A percentile compares a stretch with the other conserved stretches of the same genome.
Conservation (phyloP, 2,113 vertebrate genomes). For the Tachysurus vachellii region DNA sequence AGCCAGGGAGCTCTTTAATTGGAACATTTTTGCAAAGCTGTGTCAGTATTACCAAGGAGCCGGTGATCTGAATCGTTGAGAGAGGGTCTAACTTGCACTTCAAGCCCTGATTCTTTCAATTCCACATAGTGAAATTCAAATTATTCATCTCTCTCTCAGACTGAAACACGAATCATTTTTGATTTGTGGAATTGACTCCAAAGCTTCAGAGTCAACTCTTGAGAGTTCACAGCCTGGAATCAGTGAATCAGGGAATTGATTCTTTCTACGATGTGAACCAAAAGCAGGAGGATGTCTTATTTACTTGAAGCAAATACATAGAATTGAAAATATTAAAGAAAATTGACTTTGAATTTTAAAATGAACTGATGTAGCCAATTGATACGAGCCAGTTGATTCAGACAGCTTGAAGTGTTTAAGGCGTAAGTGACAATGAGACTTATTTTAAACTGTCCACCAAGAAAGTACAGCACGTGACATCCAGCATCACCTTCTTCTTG, state of each 20-base stretch:
- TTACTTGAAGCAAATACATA: not conserved
- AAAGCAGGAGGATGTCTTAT: not conserved
- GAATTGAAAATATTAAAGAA: not conserved
- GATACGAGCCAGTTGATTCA: not conserved
- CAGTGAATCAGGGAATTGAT: not conserved
- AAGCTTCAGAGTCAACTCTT: not conserved
- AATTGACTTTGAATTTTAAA: not conserved
- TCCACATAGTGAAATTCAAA: not conserved
- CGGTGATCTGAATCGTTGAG: not conserved
- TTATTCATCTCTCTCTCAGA: not conserved
- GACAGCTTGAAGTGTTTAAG: not conserved
- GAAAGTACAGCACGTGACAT: not conserved
- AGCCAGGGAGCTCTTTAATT: not conserved
- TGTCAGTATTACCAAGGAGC: not conserved
- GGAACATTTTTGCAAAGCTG: not conserved
- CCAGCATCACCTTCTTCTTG: not conserved
- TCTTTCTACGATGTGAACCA: not conserved
- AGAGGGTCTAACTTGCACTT: not conserved
- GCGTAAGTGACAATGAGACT: not conserved
- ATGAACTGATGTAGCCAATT: not conserved
- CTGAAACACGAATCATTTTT: not conserved
- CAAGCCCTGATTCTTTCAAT: not conserved
- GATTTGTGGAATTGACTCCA: not conserved
- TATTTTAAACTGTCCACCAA: not conserved
- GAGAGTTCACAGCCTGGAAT: not conserved